Base-by-base conservation (phyloP, 2,797 vertebrate species). In the Lithobates pipiens region DNA sequence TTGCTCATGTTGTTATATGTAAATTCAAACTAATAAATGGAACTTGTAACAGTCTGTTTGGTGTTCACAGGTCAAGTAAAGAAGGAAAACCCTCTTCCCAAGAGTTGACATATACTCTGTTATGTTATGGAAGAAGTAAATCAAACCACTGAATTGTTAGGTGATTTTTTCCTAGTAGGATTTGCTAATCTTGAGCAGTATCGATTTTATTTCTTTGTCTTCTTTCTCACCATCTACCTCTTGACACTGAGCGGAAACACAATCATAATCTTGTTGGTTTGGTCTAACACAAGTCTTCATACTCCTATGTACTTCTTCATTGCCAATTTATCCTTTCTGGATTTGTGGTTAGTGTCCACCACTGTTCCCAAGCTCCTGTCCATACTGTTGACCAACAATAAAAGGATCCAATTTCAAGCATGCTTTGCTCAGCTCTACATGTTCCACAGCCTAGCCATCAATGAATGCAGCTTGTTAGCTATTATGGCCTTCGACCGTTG, bases 271-370 rank as follows among this genome's bases (percentile, higher is more conserved):
- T 27, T 75, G 42, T 44, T 75, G 18, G 73, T 75, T 13, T 46
- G 73, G 18, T 75, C n/a, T 27, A 75, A 75, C n/a, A 8, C 15
- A 9, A 50, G 5, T 18, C 50, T 76, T 29, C 29, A 76, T 27
- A 76, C 18, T 6, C 75, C 75, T 27, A 76, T 76, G 75, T 76
- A 76, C 75, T 76, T 76, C 50, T 76, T 76, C 75, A 76, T 76
- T 25, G 32, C 46, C 18, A 50, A 21, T 27, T 76, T 76, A 16
- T 57, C 75, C 11, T 76, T 57, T 9, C 50, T 76, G 6, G 75
- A 76, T 29, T 29, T 76, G 25, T 57, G 46, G 46, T 61, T 29
- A 0, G 46, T 76, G 13, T 57, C 75, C n/a, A 76, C 27, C 25
- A 76, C 50, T 34, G 50, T 61, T n/a, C 75, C 75, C 11, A 76